These are phyloP conservation scores for Aplysia californica DNA, from an alignment of 1,140 invertebrate species.

Conservation along the genomic window DNA sequence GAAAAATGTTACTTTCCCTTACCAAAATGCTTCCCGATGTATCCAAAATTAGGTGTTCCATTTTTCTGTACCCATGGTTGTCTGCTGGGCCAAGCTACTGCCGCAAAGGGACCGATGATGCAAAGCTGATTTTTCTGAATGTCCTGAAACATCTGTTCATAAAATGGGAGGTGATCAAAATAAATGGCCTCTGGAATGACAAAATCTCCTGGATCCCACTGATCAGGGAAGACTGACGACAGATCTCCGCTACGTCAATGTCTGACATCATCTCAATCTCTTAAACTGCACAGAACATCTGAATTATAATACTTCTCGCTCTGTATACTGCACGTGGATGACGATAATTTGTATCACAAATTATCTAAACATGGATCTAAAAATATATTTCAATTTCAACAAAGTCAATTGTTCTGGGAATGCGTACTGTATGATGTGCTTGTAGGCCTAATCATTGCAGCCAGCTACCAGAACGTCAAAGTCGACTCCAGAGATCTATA, in stretches of 20 bases:
- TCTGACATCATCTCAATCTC: too few relatives aligned
- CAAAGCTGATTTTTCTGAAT: constrained; percentile 68
- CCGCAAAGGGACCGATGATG: constrained; percentile 59
- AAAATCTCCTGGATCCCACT: not conserved
- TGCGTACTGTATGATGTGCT: too few relatives aligned
- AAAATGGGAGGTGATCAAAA: constrained; percentile 22
- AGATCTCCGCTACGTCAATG: constrained; percentile 1
- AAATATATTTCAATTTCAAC: too few relatives aligned
- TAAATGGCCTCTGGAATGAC: constrained; percentile 10
- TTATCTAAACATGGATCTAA: too few relatives aligned
- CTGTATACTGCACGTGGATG: too few relatives aligned
- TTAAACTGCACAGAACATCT: too few relatives aligned
- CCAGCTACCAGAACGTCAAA: too few relatives aligned
- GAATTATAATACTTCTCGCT: too few relatives aligned
- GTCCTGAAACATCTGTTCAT: constrained; percentile 66
- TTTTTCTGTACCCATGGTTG: constrained; percentile 60
- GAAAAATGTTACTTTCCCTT: constrained; percentile 10
- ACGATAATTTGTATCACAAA: too few relatives aligned
- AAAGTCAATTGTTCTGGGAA: too few relatives aligned
- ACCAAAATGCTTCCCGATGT: constrained; percentile 56
- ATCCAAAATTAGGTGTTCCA: constrained; percentile 61
- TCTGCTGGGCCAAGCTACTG: constrained; percentile 62
- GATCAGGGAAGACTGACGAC: not conserved
- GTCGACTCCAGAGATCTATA: too few relatives aligned
- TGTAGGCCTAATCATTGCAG: too few relatives aligned